These are phyloP conservation scores for Gymnopithys bicolor DNA, from an alignment of 2,797 vertebrate genomes.

Conservation along the genomic window DNA sequence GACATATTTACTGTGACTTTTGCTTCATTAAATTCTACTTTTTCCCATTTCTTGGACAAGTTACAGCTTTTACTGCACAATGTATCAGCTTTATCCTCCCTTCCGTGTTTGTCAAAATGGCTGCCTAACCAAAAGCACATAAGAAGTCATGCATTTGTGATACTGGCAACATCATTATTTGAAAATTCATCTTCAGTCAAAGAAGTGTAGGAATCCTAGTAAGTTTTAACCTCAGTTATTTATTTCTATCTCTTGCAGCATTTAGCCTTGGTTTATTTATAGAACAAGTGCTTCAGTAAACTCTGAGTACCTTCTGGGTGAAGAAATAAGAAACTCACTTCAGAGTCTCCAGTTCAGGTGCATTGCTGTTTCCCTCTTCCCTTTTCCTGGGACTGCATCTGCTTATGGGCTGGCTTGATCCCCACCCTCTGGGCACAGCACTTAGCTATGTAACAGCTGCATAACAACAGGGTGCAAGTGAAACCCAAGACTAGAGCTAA, in stretches of 20 bases:
- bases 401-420: neutral
- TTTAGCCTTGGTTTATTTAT: neutral
- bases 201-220: neutral
- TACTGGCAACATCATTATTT: neutral
- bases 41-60: neutral
- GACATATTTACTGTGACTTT: neutral
- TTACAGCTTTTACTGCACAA: neutral
- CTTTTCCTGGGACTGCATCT: neutral
- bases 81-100: neutral
- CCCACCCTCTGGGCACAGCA: neutral
- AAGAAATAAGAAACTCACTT: neutral
- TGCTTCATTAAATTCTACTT: neutral
- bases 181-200: neutral
- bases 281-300: neutral
- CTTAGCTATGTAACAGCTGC: neutral
- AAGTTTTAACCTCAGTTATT: neutral
- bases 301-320: neutral
- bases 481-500: neutral
- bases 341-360: neutral
- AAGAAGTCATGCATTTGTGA: neutral
- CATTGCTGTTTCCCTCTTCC: neutral
- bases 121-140: neutral
- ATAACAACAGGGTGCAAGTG: accelerated
- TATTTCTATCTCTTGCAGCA: neutral
- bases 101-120: neutral